Evolutionary conservation across 2,888 invertebrate species (phyloP), one percentile per base, ranked within the genome.

Genomic region (Polymixis flavicincta): DNA sequence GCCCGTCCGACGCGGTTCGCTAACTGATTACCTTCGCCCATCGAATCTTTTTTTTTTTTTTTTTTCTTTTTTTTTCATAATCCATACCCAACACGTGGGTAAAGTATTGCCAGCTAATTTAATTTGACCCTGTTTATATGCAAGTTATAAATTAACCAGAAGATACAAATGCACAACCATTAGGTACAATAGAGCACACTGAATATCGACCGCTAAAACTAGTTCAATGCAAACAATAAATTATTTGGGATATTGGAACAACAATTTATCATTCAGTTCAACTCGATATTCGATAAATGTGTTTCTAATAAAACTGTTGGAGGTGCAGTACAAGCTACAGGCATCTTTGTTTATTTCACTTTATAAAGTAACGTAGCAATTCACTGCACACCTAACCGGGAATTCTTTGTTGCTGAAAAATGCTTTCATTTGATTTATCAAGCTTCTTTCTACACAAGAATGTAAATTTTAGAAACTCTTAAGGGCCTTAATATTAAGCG

Each of bases 261-360:
- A 69, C 72, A 77, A 81, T 85, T 68, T 85, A 81, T 78, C 78
- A 81, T 76, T 74, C 74, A 28, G 67, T 74, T 75, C 52, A 75
- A 79, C 79, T 75, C 71, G 69, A 79, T 63, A 75, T 75, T 69
- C 69, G 50, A 48, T 75, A 60, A 48, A 64, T 79, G 60, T 64
- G 61, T 73, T 74, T 28, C 60, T 67, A 66, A 80, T 69, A 80
- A 85, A 83, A 78, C 66, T 74, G 59, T 67, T 70, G n/a, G 48
- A 64, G 57, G 52, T 65, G 74, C 73, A 68, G 71, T 48, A 74
- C 59, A 55, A 25, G n/a, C 59, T 42, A 66, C 64, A n/a, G 65
- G 25, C 77, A 63, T 32, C 42, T 76, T 78, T 74, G 84, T 84
- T 84, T 78, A 76, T 85, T 81, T 74, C 57, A 70, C 65, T 77